These are phyloP conservation scores for Nomada fucata DNA, from an alignment of 2,888 invertebrate species.

Conservation along the genomic window DNA sequence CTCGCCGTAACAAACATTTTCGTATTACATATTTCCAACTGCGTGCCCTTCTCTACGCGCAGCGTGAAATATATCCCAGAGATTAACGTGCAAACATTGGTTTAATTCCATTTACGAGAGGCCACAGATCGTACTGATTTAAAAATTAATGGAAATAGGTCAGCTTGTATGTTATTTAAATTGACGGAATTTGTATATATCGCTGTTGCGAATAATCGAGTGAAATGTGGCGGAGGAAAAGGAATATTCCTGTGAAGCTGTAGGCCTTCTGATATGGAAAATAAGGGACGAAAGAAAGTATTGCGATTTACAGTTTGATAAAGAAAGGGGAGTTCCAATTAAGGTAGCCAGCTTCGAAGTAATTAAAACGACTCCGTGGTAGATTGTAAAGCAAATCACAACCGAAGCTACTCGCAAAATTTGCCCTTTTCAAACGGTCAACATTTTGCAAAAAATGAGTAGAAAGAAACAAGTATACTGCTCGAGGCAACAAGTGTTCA, in stretches of 20 bases:
- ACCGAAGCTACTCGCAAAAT: conserved; percentile 12
- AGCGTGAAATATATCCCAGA: background rate
- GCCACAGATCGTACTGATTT: conserved; percentile 12
- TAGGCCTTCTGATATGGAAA: background rate
- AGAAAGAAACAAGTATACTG: conserved; percentile 10
- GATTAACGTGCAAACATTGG: conserved; percentile 19
- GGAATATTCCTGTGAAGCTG: background rate
- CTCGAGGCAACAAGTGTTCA: conserved; percentile 32
- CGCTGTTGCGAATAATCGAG: conserved; percentile 12
- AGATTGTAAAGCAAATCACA: background rate
- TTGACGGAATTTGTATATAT: conserved; percentile 7
- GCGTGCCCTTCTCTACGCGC: background rate
- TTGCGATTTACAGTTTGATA: too few species aligned
- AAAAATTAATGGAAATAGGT: conserved; percentile 41
- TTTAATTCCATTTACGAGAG: conserved; percentile 30
- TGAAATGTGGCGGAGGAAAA: background rate
- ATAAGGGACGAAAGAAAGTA: background rate
- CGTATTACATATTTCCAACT: background rate
- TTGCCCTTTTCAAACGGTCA: conserved; percentile 23
- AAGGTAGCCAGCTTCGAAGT: background rate
- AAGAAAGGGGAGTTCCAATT: too few species aligned
- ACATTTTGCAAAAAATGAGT: conserved; percentile 13
- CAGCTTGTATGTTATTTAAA: conserved; percentile 37
- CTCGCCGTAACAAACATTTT: background rate
- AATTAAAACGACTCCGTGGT: background rate